Evolutionary conservation across 2,113 vertebrate genomes (phyloP).

Genomic region (Corythaixoides concolor): DNA sequence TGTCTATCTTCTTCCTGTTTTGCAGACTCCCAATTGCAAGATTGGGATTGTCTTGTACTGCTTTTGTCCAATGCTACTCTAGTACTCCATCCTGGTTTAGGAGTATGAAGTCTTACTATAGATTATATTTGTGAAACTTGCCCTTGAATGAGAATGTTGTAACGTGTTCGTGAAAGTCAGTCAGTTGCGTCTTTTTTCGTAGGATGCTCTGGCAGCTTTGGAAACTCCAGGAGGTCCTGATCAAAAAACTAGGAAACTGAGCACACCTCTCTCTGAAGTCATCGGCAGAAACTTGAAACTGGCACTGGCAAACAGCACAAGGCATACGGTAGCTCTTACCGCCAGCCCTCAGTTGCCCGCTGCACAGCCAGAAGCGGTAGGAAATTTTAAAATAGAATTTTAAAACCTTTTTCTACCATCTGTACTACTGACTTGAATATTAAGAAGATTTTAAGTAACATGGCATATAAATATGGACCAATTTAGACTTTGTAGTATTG

Average conservation of each 20-base stretch:
- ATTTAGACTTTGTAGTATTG: background rate
- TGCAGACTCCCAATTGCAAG: background rate
- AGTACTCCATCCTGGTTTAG: background rate
- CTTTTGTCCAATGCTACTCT: background rate
- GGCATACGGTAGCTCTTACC: constrained; percentile 68
- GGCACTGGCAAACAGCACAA: constrained; percentile 88
- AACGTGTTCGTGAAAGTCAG: background rate
- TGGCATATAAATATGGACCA: background rate
- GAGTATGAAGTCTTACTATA: background rate
- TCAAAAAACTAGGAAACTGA: constrained; percentile 69
- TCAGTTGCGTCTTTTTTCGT: background rate
- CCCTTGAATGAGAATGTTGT: background rate
- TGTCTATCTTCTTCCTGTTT: background rate
- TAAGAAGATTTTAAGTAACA: background rate
- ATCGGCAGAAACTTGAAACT: constrained; percentile 87
- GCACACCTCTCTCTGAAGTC: constrained; percentile 91
- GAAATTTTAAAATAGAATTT: background rate
- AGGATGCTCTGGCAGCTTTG: constrained; percentile 90
- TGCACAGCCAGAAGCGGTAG: constrained; percentile 58
- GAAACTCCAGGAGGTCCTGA: constrained; percentile 81
- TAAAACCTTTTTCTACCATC: background rate
- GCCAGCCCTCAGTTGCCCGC: constrained; percentile 83
- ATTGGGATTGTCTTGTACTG: background rate
- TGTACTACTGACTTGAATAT: background rate
- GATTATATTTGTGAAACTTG: background rate